A percentile compares a stretch with the other conserved stretches of the same genome.
Evolutionary conservation across 2,888 invertebrate genomes (phyloP).

Genomic region (Papilio demoleus): DNA sequence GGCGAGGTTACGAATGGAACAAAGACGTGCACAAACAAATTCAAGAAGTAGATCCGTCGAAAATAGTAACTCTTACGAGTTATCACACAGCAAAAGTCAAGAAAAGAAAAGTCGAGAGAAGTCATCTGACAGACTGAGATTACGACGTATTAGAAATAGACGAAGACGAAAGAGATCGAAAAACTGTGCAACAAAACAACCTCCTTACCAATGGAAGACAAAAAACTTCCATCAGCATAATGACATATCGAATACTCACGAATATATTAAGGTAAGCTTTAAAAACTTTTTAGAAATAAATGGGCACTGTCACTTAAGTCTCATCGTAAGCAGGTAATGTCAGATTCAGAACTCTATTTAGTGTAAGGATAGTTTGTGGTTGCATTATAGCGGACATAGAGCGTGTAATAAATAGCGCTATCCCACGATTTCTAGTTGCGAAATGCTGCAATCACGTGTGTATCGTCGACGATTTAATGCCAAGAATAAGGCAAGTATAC

Average conservation of each 20-base stretch:
- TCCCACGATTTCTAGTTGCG: conserved; percentile 37
- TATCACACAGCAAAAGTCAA: conserved; percentile 52
- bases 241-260: conserved; percentile 49
- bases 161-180: conserved; percentile 69
- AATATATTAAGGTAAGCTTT: conserved; percentile 50
- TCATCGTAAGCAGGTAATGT: conserved; percentile 17
- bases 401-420: conserved; percentile 24
- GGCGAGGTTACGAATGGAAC: conserved; percentile 64
- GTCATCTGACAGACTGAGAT: conserved; percentile 54
- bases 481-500: conserved; percentile 29
- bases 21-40: conserved; percentile 57
- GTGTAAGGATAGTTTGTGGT: conserved; percentile 29
- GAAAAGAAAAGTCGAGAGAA: conserved; percentile 59
- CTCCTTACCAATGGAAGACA: conserved; percentile 70
- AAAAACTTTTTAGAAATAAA: conserved; percentile 9
- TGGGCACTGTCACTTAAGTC: neutral
- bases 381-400: conserved; percentile 11
- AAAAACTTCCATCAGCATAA: conserved; percentile 47
- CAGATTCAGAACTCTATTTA: conserved; percentile 46
- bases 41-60: conserved; percentile 66
- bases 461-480: conserved; percentile 13
- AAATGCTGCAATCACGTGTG: conserved; percentile 18
- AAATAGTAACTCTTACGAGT: conserved; percentile 62
- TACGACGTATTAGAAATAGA: conserved; percentile 63
- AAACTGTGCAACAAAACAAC: conserved; percentile 78